Evolutionary conservation across 2,113 vertebrate species (phyloP).

Genomic region (Neoarius graeffei): DNA sequence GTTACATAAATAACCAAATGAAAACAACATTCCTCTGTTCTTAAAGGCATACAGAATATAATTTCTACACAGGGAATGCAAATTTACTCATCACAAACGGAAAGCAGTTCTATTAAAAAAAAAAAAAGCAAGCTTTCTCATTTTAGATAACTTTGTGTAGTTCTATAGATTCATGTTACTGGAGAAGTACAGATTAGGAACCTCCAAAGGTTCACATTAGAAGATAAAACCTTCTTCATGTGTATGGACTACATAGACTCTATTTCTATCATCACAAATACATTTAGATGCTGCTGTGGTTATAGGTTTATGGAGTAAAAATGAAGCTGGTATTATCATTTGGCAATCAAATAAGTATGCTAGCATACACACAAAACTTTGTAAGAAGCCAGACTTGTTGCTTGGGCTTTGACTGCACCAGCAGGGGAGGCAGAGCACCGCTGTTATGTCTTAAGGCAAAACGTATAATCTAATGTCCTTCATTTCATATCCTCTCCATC

Average conservation of each 20-base stretch:
- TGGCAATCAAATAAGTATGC: conserved; percentile 11
- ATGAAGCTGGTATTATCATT: not conserved
- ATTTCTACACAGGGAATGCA: not conserved
- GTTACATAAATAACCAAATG: not conserved
- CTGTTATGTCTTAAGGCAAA: conserved; percentile 29
- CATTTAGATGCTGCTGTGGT: not conserved
- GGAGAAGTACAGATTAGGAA: not conserved
- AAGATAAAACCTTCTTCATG: not conserved
- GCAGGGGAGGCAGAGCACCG: not conserved
- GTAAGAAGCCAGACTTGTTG: conserved; percentile 37
- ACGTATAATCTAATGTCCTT: conserved; percentile 47
- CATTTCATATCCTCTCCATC: conserved; percentile 27
- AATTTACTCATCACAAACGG: not conserved
- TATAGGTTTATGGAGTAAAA: not conserved
- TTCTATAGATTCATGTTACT: not conserved
- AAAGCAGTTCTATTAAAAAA: no score
- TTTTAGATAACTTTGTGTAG: not conserved
- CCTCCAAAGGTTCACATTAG: not conserved
- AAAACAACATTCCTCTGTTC: not conserved
- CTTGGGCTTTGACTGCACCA: not conserved
- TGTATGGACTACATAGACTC: no score
- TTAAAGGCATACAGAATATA: not conserved
- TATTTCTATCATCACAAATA: not conserved
- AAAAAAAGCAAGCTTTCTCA: no score
- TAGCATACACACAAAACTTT: conserved; percentile 5